Conservation (phyloP, 2,797 vertebrate genomes). For the Euthynnus affinis region DNA sequence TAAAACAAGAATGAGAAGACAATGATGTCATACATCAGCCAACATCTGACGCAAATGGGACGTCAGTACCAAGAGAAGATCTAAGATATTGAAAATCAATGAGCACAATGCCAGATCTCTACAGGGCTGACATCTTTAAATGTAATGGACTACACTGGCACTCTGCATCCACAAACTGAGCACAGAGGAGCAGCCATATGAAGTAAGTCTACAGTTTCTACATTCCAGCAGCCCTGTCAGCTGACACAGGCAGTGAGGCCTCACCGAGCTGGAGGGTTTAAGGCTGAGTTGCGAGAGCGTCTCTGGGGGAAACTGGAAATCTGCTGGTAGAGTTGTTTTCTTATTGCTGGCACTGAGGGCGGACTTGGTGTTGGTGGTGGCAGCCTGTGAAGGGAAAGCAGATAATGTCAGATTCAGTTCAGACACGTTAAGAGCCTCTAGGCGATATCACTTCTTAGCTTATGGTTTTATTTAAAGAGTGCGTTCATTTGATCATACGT, state of each 20-base stretch:
- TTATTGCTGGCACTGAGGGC: conserved; percentile 86
- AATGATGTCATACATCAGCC: background rate
- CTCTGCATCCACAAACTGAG: background rate
- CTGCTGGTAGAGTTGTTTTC: conserved; percentile 90
- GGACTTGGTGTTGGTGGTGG: conserved; percentile 87
- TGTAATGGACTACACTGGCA: background rate
- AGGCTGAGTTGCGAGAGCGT: conserved; percentile 88
- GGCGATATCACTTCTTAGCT: background rate
- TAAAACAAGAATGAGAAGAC: background rate
- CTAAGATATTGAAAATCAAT: background rate
- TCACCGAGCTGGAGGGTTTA: conserved; percentile 90
- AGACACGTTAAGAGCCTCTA: background rate
- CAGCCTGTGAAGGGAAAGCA: conserved; percentile 82
- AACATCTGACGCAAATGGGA: background rate
- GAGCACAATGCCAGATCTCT: background rate
- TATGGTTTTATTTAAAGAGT: background rate
- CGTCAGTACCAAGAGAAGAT: background rate
- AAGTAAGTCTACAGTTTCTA: background rate
- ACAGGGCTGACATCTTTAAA: background rate
- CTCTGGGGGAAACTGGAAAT: conserved; percentile 91
- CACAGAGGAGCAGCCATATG: no score
- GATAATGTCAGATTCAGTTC: background rate
- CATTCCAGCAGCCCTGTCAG: background rate
- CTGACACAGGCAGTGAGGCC: conserved; percentile 12
- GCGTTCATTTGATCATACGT: background rate